phyloP scores from a whole-genome alignment of 1,140 invertebrate species.

The Caenorhabditis latens region DNA sequence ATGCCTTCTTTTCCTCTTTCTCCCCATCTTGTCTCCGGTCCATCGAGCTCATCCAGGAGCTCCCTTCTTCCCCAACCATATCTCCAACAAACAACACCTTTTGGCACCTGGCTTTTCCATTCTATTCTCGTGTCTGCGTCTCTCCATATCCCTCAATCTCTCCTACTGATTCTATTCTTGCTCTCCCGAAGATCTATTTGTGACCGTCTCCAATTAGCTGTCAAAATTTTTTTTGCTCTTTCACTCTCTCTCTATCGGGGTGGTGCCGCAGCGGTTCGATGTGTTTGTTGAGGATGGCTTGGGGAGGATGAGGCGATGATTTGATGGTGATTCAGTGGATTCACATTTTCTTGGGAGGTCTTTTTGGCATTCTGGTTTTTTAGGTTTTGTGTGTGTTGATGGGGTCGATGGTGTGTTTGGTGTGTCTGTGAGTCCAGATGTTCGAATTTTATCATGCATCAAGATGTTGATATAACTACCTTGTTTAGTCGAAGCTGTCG shows the following conservation, averaged over 20 bases:
- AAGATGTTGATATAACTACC: no score
- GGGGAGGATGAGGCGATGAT: no score
- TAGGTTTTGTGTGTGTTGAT: no score
- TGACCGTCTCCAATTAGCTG: conserved; percentile 55
- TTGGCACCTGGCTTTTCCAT: background rate
- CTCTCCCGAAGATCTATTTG: conserved; percentile 4
- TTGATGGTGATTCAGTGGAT: no score
- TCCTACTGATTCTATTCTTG: background rate
- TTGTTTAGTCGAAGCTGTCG: no score
- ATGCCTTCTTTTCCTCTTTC: no score
- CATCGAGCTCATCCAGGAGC: conserved; percentile 38
- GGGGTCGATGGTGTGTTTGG: no score
- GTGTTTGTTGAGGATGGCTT: background rate
- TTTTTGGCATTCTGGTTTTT: no score
- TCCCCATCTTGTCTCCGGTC: background rate
- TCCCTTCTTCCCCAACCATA: background rate
- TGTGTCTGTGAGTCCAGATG: no score
- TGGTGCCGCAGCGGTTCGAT: background rate
- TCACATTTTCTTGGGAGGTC: no score
- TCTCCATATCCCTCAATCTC: background rate
- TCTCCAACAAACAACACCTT: background rate
- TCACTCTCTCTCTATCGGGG: no score
- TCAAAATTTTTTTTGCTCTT: conserved; percentile 18
- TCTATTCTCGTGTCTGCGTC: background rate
- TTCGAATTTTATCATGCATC: no score